Evolutionary conservation across 2,113 vertebrate species (phyloP), one percentile per base, ranked within the genome.

Genomic region (Vimba vimba): DNA sequence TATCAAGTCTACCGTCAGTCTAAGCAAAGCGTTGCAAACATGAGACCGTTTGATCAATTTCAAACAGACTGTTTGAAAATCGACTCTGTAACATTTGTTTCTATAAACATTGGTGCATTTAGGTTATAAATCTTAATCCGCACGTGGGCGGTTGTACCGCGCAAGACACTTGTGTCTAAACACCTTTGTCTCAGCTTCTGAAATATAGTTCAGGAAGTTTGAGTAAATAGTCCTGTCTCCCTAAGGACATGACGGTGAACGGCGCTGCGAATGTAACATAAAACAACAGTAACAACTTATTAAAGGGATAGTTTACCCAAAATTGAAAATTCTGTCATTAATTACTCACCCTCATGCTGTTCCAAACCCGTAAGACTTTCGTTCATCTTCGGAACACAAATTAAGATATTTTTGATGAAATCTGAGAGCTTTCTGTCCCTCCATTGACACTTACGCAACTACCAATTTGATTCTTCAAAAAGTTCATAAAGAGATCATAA

Each of bases 21-120:
- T 30, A 78, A 82, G 62, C 33, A 69, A 45, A 87, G 66, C 75
- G 25, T 7, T 71, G 78, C 76, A 80, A 80, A 83, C 81, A 68
- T 9, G 27, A 76, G 4, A 50, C 21, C 7, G 19, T 64, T 86
- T 43, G 23, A 76, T 75, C 55, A 47, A 74, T 81, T 30, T 50
- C 33, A 73, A 50, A 80, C 33, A 74, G 6, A 15, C 25, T 60
- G n/a, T 85, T 78, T 55, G 83, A 66, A 85, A 60, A 86, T 50
- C n/a, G 43, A n/a, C n/a, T 80, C n/a, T 3, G 39, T 47, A 80
- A 80, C 50, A 85, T 79, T 71, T 71, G n/a, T 77, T 69, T 59
- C 47, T 79, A 59, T 79, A 80, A 69, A 81, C 79, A 50, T 33
- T 62, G 17, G 15, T 74, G 27, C 39, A 13, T 62, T 82, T 75